These are phyloP conservation scores for Panonychus citri DNA, from an alignment of 1,140 invertebrate species.

Conservation along the genomic window DNA sequence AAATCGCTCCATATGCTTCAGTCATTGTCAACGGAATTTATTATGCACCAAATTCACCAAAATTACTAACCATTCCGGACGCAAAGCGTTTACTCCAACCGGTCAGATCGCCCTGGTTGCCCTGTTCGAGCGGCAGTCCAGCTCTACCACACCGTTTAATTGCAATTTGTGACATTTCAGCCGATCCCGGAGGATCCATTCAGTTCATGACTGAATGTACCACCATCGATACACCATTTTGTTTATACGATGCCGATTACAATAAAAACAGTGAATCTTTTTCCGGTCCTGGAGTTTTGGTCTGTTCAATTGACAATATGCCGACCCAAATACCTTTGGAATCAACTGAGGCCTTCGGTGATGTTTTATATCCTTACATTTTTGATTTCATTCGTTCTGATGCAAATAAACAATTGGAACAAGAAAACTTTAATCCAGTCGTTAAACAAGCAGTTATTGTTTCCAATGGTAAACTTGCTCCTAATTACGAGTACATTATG, in stretches of 20 bases:
- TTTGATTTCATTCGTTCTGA: constrained; percentile 68
- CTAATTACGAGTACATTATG: constrained; percentile 81
- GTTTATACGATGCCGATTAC: constrained; percentile 89
- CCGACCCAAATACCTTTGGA: constrained; percentile 92
- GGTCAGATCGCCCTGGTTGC: constrained; percentile 62
- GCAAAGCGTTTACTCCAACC: constrained; percentile 78
- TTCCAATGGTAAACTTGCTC: constrained; percentile 73
- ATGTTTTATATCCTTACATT: constrained; percentile 66
- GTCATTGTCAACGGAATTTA: constrained; percentile 96
- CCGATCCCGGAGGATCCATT: constrained; percentile 93
- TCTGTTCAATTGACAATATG: constrained; percentile 99
- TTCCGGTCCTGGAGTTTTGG: constrained; percentile 83
- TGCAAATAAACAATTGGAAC: constrained; percentile 52
- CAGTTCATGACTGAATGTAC: constrained; percentile 99
- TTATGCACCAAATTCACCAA: constrained; percentile 88
- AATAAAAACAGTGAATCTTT: constrained; percentile 52
- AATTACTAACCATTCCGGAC: constrained; percentile 86
- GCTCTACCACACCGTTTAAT: constrained; percentile 55
- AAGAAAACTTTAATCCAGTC: constrained; percentile 46
- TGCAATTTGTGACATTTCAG: constrained; percentile 88
- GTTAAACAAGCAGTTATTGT: constrained; percentile 80
- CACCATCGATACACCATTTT: constrained; percentile 96
- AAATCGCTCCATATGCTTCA: constrained; percentile 90
- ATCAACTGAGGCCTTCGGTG: constrained; percentile 91
- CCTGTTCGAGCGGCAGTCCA: constrained; percentile 42